Evolutionary conservation across 2,888 invertebrate genomes (phyloP), one percentile per base, ranked within the genome.

Genomic region (Dolichomitus sp.): DNA sequence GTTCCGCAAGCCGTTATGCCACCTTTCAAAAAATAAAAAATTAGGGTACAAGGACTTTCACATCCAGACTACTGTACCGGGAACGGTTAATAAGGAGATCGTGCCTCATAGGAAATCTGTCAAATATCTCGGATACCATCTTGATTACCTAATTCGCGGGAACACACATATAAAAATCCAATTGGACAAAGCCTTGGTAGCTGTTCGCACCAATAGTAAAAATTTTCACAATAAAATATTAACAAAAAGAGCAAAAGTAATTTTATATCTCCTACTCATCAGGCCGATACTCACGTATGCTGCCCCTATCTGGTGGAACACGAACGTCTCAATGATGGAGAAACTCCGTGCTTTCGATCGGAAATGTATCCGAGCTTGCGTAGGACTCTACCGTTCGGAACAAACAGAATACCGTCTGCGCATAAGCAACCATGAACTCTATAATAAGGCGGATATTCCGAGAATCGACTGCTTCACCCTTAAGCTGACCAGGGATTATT

Each of bases 11-110:
- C n/a, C n/a, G n/a, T n/a, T 83, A 12, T 37, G 85, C 19, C 68
- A 12, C 61, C 65, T 0, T 9, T 59, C 4, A 12, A 79, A 12
- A 65, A 76, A 57, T 27, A 54, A 14, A 50, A 40, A 9, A 23
- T 40, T 14, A n/a, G 45, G 65, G 1, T 78, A 57, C 59, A 80
- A 75, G 33, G 12, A 79, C 1, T 84, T 84, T 23, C 23, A 79
- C 37, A 75, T 77, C 0, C 50, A 76, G 57, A 63, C 37, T 9
- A 23, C 23, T 19, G 19, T 19, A 17, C 52, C 52, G 1, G 11
- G 17, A 19, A 52, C 52, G 5, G 9, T 4, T 23, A 19, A 9
- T 11, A 17, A 23, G 19, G 23, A 19, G 19, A 52, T 19, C 23
- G 27, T 65, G 2, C 65, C 27, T 5, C 27, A 45, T n/a, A 65